Base-by-base conservation (phyloP, 2,888 invertebrate species). In the Caenorhabditis drosophilae region DNA sequence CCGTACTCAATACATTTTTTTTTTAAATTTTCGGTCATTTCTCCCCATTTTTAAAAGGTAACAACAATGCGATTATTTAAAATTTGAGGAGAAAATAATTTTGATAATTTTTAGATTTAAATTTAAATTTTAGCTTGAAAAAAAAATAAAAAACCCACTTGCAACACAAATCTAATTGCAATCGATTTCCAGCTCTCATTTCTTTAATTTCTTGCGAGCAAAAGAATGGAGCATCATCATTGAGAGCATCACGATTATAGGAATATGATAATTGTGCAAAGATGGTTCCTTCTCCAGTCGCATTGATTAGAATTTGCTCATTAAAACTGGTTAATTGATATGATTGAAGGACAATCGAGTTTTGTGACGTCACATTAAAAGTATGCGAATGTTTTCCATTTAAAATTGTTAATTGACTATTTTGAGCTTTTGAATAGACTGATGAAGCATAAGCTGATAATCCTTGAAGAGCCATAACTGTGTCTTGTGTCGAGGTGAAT, bases 281-380 rank as follows among this genome's bases (percentile, higher is more conserved):
- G n/a, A 77, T 79, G 11, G 92, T 88, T 11, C 94, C 94, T 45
- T 87, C 88, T 15, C 94, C 94, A 73, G 88, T 89, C 0, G 91
- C 92, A 46, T 89, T 89, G 20, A 93, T 87, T 60, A 89, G 89
- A 0, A 92, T 88, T 62, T 66, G 64, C 11, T 67, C 55, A 48
- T 80, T 76, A 20, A 79, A 49, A 36, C 77, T 64, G 6, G 61
- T 40, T 20, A 82, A 40, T 73, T 81, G 56, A 23, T 73, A 54
- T 15, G 41, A 54, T 55, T 93, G 93, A 44, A 92, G 88, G 53
- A 92, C 89, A 85, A 93, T 89, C 9, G 78, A 56, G 54, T 83
- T 83, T 20, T 62, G 59, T 4, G 69, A 41, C 4, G 67, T 71
- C 46, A 83, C 67, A 15, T 56, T 60, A 59, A 82, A 78, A 12